phyloP scores from a whole-genome alignment of 2,888 invertebrate genomes.

The Nipponacmea schrenckii region DNA sequence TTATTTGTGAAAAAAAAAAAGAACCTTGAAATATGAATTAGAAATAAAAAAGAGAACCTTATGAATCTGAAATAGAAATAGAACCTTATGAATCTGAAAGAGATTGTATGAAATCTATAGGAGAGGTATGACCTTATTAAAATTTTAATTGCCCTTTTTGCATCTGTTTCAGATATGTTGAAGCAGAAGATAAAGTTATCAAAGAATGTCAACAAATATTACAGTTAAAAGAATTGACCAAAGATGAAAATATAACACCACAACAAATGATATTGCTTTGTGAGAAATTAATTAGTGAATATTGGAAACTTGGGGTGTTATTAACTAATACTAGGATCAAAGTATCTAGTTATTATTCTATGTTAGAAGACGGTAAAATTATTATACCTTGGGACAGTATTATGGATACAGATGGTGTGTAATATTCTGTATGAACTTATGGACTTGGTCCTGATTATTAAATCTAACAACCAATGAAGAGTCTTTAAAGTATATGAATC shows the following conservation, averaged over 20 bases:
- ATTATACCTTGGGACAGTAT: slow-evolving; percentile 93
- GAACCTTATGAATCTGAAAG: too few species aligned
- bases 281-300: slow-evolving; percentile 74
- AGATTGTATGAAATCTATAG: too few species aligned
- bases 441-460: too few species aligned
- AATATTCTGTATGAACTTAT: too few species aligned
- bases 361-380: slow-evolving; percentile 87
- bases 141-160: too few species aligned
- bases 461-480: too few species aligned
- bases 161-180: too few species aligned
- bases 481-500: too few species aligned
- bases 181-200: slow-evolving; percentile 75
- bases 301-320: slow-evolving; percentile 67
- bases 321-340: slow-evolving; percentile 80
- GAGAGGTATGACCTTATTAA: too few species aligned
- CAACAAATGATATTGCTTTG: slow-evolving; percentile 89
- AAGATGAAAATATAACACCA: slow-evolving; percentile 91
- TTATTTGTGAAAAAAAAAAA: background rate
- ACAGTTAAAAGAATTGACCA: slow-evolving; percentile 79
- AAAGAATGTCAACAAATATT: slow-evolving; percentile 76
- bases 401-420: slow-evolving; percentile 24
- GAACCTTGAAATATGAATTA: too few species aligned
- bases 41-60: too few species aligned
- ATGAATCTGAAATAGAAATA: too few species aligned
- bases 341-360: slow-evolving; percentile 90